Evolutionary conservation across 1,140 invertebrate species (phyloP), one percentile per base, ranked within the genome.

Genomic region (Ceratitis capitata): DNA sequence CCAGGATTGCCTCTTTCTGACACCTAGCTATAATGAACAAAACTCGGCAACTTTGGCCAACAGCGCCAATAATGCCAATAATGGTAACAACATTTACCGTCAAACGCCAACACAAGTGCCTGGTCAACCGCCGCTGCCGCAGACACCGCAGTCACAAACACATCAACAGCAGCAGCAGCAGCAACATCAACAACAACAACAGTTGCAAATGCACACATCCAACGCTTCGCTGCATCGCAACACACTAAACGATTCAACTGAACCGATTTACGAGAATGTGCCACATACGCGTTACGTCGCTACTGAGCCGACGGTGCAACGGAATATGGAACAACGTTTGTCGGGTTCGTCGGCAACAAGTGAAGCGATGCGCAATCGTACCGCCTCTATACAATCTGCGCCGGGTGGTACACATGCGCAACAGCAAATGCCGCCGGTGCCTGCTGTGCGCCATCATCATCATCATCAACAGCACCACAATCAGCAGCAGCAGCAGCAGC

Each of bases 181-280:
- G 12, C 69, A 78, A 45, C 3, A 35, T 47, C 47, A 83, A 14
- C 84, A 53, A n/a, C 42, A 51, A 2, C 85, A 51, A 1, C 87
- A 87, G 1, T 82, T 91, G 88, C 58, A 88, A 10, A 16, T 35
- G 39, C 47, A 82, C 14, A 39, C 88, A 0, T 51, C 84, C 2
- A 85, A 83, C 12, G 86, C 85, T n/a, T 87, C 87, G 0, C 23
- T 91, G 61, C 90, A 91, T 64, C 89, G 89, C 0, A 90, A 87
- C 78, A 87, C 87, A 3, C 88, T 89, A 39, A 91, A 89, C 23
- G 90, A 89, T 9, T 91, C 90, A 7, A 90, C 91, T 29, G 96
- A 96, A 89, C 96, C 96, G 1, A 96, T 96, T 85, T 96, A 96
- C 89, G 95, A 96, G 89, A 96, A 96, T 86, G 95, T 96, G 10